phyloP scores from a whole-genome alignment of 1,140 invertebrate species.

The Dinoponera quadriceps region DNA sequence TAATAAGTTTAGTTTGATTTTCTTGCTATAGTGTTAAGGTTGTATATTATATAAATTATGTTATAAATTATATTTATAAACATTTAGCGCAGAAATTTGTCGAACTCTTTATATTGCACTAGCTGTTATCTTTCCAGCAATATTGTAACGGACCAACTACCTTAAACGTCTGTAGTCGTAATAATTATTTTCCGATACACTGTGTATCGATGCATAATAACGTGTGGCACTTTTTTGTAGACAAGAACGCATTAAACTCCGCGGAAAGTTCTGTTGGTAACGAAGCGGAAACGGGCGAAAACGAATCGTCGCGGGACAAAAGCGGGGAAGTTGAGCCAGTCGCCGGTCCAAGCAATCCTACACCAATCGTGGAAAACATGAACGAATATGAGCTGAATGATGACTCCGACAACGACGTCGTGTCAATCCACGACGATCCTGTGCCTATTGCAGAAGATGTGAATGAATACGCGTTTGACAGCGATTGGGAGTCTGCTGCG shows the following conservation, averaged over 20 bases:
- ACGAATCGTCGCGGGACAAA: background rate
- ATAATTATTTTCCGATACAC: slow-evolving; percentile 18
- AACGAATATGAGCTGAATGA: slow-evolving; percentile 74
- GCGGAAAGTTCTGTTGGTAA: slow-evolving; percentile 35
- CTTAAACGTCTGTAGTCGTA: too few species aligned
- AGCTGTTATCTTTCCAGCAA: too few species aligned
- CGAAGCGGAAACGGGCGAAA: background rate
- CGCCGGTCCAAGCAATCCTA: slow-evolving; percentile 57
- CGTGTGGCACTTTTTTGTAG: slow-evolving; percentile 51
- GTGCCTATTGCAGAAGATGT: slow-evolving; percentile 70
- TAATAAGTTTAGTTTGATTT: too few species aligned
- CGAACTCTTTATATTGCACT: too few species aligned
- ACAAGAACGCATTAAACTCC: slow-evolving; percentile 72
- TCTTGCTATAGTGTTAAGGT: too few species aligned
- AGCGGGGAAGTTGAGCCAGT: slow-evolving; percentile 28
- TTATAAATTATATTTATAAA: too few species aligned
- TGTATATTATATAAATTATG: too few species aligned
- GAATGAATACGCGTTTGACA: slow-evolving; percentile 79
- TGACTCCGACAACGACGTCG: slow-evolving; percentile 72
- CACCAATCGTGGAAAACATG: slow-evolving; percentile 64
- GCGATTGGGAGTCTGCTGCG: slow-evolving; percentile 77
- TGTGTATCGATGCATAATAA: background rate
- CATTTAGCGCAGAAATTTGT: too few species aligned
- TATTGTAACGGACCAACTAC: too few species aligned
- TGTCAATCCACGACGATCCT: slow-evolving; percentile 59